Evolutionary conservation across 2,113 vertebrate species (phyloP), one percentile per base, ranked within the genome.

Genomic region (Triplophysa tibetana): DNA sequence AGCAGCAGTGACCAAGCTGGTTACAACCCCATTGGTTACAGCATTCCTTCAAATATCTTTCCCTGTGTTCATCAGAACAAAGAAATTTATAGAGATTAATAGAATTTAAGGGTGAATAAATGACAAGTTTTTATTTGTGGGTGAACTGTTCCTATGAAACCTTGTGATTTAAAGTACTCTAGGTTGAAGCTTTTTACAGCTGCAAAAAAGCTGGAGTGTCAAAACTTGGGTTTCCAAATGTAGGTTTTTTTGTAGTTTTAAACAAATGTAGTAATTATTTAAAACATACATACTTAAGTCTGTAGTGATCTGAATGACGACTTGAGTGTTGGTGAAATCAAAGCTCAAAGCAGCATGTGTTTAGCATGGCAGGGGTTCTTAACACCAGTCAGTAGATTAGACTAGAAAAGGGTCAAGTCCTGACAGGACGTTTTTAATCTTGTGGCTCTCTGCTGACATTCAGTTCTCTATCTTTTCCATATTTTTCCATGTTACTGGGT

Each of bases 371-470:
- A 19, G 54, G 24, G 19, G 14, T 16, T 81, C 33, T 50, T 58
- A 29, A 56, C 60, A 77, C 48, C 13, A 54, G 61, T 68, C 41
- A 45, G 50, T 66, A 24, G 19, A 64, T 65, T 19, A 10, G 23
- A 80, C 41, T 33, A 74, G 61, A 33, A 78, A 38, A 65, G 41
- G 33, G n/a, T 24, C 70, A 70, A 79, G 80, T 76, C 60, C 75
- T 58, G 50, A 63, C 68, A 54, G 70, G 58, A 54, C 60, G 50
- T 75, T 68, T 48, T 29, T 26, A 78, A 43, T 33, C 66, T 48
- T 67, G 52, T 50, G 24, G 41, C 52, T 56, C 48, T n/a, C 38
- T 54, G 38, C 29, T 67, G 64, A 52, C 70, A 75, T 14, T 73
- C 54, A 43, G 54, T 50, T 75, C 61, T 38, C 70, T 24, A 61